Conservation (phyloP, 2,888 invertebrate genomes). For the Urechis unicinctus region DNA sequence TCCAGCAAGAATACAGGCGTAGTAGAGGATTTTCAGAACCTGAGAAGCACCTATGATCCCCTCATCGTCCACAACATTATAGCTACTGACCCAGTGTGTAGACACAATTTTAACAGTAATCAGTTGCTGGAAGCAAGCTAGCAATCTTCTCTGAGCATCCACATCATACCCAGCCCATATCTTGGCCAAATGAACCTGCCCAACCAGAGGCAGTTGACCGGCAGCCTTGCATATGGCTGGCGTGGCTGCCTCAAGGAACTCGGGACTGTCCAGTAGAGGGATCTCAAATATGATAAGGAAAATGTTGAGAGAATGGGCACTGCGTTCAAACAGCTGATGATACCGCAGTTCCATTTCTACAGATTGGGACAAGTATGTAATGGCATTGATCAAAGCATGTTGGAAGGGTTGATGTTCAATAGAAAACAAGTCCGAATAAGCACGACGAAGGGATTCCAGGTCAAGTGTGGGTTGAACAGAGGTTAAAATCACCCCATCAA, state of each 20-base stretch:
- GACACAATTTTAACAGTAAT: constrained; percentile 79
- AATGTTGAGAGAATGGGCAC: constrained; percentile 56
- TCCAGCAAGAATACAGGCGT: constrained; percentile 82
- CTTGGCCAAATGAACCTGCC: constrained; percentile 72
- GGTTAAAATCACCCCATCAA: constrained; percentile 65
- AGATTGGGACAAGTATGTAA: constrained; percentile 66
- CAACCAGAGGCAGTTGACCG: constrained; percentile 65
- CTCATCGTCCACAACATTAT: constrained; percentile 76
- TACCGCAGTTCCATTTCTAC: constrained; percentile 66
- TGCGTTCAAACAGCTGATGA: constrained; percentile 50
- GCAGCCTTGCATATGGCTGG: constrained; percentile 68
- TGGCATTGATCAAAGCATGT: constrained; percentile 68
- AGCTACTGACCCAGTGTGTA: constrained; percentile 56
- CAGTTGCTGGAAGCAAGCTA: constrained; percentile 67
- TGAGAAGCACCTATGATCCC: constrained; percentile 78
- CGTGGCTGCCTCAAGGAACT: constrained; percentile 75
- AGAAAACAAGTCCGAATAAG: constrained; percentile 58
- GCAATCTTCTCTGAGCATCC: constrained; percentile 25
- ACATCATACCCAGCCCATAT: constrained; percentile 63
- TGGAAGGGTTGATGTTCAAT: constrained; percentile 54
- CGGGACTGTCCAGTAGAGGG: constrained; percentile 58
- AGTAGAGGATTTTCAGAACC: constrained; percentile 68
- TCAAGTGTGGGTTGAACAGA: too few species aligned
- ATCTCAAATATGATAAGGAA: constrained; percentile 74
- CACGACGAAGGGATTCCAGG: constrained; percentile 60